Evolutionary conservation across 2,797 vertebrate genomes (phyloP).

Genomic region (Momotus momota): DNA sequence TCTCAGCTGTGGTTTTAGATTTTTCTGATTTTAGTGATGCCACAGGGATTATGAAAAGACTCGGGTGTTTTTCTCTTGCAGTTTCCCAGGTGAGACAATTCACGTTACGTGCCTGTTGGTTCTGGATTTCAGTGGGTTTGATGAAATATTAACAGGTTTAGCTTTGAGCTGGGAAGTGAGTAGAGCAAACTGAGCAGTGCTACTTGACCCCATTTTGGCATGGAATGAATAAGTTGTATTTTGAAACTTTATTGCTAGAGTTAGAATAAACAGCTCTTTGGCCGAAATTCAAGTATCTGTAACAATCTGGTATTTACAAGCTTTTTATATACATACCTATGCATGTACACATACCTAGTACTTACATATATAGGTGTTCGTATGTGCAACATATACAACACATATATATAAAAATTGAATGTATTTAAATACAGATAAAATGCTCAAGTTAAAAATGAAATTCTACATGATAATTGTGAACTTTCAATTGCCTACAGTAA

Average conservation of each 20-base stretch:
- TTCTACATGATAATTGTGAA: neutral
- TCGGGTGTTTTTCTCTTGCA: neutral
- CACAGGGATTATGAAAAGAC: neutral
- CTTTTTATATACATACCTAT: neutral
- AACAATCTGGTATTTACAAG: neutral
- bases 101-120: neutral
- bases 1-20: neutral
- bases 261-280: neutral
- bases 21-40: neutral
- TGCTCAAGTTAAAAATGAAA: neutral
- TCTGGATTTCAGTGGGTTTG: neutral
- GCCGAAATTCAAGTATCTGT: neutral
- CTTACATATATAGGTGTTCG: neutral
- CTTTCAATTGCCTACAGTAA: neutral
- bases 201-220: neutral
- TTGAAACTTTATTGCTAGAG: neutral
- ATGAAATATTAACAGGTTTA: neutral
- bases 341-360: neutral
- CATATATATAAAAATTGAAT: accelerated
- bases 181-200: neutral
- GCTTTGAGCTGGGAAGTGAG: neutral
- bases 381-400: neutral
- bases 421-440: neutral
- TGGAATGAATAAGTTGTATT: accelerated
- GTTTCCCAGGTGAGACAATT: neutral